phyloP scores from a whole-genome alignment of 2,797 vertebrate genomes.

The Forpus xanthops region DNA sequence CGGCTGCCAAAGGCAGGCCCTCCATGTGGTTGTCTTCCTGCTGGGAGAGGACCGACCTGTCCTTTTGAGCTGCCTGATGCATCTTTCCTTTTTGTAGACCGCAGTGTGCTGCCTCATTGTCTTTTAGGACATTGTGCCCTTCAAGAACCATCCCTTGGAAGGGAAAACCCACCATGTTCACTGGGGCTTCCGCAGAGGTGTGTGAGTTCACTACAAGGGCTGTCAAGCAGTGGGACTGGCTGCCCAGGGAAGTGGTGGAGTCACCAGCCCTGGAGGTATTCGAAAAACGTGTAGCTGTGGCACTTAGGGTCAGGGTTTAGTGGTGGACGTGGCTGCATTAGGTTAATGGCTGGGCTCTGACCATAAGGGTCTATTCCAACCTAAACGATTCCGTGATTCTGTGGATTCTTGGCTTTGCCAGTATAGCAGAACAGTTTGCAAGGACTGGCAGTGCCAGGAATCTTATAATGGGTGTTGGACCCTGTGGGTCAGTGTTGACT shows the following conservation, averaged over 20 bases:
- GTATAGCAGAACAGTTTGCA: accelerated
- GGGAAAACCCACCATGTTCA: accelerated
- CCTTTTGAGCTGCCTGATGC: not conserved
- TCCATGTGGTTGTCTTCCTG: not conserved
- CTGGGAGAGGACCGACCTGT: not conserved
- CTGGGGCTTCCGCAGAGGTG: not conserved
- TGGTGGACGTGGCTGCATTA: not conserved
- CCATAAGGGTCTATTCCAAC: not conserved
- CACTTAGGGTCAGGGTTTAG: not conserved
- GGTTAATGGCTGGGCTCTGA: no score
- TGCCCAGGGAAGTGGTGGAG: not conserved
- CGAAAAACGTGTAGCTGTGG: accelerated
- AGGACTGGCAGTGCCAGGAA: not conserved
- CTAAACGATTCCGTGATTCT: not conserved
- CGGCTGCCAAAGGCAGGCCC: not conserved
- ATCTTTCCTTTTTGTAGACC: not conserved
- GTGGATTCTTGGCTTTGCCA: not conserved
- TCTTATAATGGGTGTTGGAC: not conserved
- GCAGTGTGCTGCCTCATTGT: not conserved
- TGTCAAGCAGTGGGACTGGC: not conserved
- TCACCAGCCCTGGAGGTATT: not conserved
- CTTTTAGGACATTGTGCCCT: not conserved
- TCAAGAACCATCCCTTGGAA: not conserved
- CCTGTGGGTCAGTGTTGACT: accelerated
- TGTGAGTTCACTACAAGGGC: not conserved